Conservation (phyloP, 2,888 invertebrate genomes). For the Cyrtodaria siliqua region DNA sequence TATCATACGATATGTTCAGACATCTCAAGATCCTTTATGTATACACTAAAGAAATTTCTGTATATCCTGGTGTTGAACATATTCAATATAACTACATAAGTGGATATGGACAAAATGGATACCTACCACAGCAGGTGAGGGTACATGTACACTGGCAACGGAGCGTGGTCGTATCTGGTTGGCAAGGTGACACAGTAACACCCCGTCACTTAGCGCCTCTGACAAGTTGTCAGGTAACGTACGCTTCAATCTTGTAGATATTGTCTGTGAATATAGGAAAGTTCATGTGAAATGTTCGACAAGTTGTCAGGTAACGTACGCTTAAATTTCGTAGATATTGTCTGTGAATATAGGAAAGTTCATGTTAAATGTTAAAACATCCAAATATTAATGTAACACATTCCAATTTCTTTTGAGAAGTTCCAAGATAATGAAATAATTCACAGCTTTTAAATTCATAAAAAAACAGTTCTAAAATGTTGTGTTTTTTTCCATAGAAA, state of each 20-base stretch:
- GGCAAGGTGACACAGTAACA: slow-evolving; percentile 97
- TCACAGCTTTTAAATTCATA: too few relatives aligned
- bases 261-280: slow-evolving; percentile 89
- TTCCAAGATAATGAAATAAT: too few relatives aligned
- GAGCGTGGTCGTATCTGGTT: slow-evolving; percentile 96
- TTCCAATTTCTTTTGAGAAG: too few relatives aligned
- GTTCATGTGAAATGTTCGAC: too few relatives aligned
- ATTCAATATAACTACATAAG: too few relatives aligned
- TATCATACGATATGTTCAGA: too few relatives aligned
- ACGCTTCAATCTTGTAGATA: slow-evolving; percentile 96
- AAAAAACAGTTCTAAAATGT: too few relatives aligned
- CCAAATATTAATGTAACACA: too few relatives aligned
- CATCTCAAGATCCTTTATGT: too few relatives aligned
- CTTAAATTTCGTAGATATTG: slow-evolving; percentile 95
- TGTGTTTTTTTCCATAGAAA: too few relatives aligned
- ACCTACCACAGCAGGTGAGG: slow-evolving; percentile 87
- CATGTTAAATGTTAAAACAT: too few relatives aligned
- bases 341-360: slow-evolving; percentile 88
- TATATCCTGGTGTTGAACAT: not conserved
- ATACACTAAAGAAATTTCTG: not conserved
- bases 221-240: slow-evolving; percentile 94
- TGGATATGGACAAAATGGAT: not conserved
- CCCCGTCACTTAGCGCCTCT: slow-evolving; percentile 95
- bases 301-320: slow-evolving; percentile 95
- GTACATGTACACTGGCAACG: slow-evolving; percentile 97